A percentile compares a stretch with the other conserved stretches of the same genome.
These are phyloP conservation scores for Distichodus sexfasciatus DNA, from an alignment of 2,797 vertebrate species.

Conservation along the genomic window DNA sequence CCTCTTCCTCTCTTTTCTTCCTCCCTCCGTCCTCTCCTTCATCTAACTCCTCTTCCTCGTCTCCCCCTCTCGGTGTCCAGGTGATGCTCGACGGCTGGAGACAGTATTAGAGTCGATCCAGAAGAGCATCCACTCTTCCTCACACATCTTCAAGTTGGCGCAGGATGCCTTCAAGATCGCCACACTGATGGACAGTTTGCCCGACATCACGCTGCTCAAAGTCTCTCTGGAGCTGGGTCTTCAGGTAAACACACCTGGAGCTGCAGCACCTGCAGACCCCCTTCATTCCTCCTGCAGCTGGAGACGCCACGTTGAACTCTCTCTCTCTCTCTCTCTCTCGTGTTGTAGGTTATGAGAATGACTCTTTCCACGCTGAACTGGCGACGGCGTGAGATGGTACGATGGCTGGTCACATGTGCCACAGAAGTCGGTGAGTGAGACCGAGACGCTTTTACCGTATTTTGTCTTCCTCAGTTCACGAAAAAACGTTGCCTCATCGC, in stretches of 20 bases:
- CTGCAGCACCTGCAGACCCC: background rate
- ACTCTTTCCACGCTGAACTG: conserved; percentile 96
- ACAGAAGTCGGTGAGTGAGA: conserved; percentile 94
- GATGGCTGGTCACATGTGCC: conserved; percentile 98
- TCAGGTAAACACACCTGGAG: conserved; percentile 84
- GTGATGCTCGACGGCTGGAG: conserved; percentile 89
- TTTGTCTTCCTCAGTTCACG: no score
- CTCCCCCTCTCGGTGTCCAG: conserved; percentile 59
- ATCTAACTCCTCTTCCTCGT: no score
- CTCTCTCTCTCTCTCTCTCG: conserved; percentile 34
- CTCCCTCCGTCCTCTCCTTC: no score
- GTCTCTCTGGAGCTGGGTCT: conserved; percentile 95
- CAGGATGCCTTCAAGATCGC: conserved; percentile 99
- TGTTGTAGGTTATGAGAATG: conserved; percentile 98
- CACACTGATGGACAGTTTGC: conserved; percentile 96
- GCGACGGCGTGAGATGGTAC: conserved; percentile 97
- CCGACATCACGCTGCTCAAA: conserved; percentile 96
- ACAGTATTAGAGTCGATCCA: conserved; percentile 97
- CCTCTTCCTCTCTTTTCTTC: no score
- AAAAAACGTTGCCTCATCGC: background rate
- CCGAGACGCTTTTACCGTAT: background rate
- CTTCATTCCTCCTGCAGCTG: background rate
- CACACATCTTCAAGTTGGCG: conserved; percentile 96
- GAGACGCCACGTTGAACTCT: background rate
- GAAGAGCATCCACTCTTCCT: conserved; percentile 97